These are phyloP conservation scores for Cairina moschata DNA, from an alignment of 2,113 vertebrate genomes.

Conservation along the genomic window DNA sequence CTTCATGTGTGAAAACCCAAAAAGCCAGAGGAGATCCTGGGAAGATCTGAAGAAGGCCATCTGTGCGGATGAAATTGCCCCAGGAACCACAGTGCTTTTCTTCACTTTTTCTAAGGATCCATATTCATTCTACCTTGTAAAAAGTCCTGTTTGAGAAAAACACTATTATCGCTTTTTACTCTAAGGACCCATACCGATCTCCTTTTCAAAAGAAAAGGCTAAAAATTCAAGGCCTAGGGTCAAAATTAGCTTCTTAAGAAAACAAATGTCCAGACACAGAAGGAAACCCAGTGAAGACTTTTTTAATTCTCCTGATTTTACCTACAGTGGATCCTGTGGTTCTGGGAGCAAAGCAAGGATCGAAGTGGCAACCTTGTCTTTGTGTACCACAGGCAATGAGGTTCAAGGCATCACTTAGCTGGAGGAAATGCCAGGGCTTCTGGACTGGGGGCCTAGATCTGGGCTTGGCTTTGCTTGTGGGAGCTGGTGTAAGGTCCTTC, in stretches of 20 bases:
- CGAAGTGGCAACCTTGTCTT: not conserved
- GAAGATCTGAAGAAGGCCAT: not conserved
- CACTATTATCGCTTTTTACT: not conserved
- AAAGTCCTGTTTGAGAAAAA: not conserved
- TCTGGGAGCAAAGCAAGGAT: not conserved
- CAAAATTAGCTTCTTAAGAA: not conserved
- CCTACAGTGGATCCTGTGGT: not conserved
- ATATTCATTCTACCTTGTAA: not conserved
- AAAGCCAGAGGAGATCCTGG: not conserved
- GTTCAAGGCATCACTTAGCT: not conserved
- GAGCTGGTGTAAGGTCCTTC: not conserved
- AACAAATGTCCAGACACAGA: not conserved
- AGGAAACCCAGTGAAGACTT: not conserved
- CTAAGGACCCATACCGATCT: not conserved
- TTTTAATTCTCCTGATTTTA: not conserved
- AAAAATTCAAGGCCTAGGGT: not conserved
- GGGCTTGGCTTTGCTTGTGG: not conserved
- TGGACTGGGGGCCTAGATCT: not conserved
- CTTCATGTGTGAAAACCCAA: not conserved
- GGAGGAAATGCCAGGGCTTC: not conserved
- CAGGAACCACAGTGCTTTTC: not conserved
- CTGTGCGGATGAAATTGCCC: not conserved
- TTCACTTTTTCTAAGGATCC: not conserved
- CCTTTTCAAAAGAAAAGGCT: not conserved
- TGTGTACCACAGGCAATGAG: not conserved